These are phyloP conservation scores for Drosophila aldrichi DNA, from an alignment of 2,888 invertebrate species.

Conservation along the genomic window DNA sequence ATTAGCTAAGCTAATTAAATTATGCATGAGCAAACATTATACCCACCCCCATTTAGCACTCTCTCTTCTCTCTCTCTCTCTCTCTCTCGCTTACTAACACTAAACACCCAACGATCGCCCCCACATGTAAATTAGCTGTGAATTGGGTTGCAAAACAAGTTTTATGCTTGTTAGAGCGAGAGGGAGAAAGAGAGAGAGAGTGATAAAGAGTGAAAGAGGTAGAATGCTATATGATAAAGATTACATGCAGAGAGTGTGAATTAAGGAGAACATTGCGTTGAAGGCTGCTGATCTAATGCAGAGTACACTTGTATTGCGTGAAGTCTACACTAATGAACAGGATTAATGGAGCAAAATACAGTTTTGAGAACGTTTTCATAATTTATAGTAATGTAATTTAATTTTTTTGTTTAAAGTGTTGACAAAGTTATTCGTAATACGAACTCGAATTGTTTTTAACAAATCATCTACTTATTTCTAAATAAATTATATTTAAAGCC, in stretches of 20 bases:
- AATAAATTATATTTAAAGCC: too few relatives aligned
- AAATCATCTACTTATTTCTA: too few relatives aligned
- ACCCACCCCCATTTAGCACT: neutral
- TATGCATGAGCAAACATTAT: conserved; percentile 24
- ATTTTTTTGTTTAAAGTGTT: neutral
- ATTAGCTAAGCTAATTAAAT: conserved; percentile 55
- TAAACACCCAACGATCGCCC: conserved; percentile 9
- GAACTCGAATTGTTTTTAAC: too few relatives aligned
- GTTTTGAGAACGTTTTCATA: too few relatives aligned
- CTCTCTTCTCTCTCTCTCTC: neutral
- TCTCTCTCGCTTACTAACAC: neutral
- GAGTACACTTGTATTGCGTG: neutral
- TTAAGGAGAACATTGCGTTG: conserved; percentile 13
- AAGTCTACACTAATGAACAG: conserved; percentile 1
- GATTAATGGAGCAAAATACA: neutral
- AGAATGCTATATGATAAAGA: neutral
- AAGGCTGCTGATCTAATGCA: conserved; percentile 8
- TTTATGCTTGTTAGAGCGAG: neutral
- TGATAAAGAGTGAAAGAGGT: neutral
- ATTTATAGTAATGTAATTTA: neutral
- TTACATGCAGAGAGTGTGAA: conserved; percentile 5
- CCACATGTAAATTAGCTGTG: conserved; percentile 20
- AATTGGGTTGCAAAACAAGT: conserved; percentile 27
- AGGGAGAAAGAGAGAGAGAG: conserved; percentile 11
- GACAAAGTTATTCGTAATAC: too few relatives aligned